phyloP scores from a whole-genome alignment of 2,113 vertebrate species.

The Theropithecus gelada region DNA sequence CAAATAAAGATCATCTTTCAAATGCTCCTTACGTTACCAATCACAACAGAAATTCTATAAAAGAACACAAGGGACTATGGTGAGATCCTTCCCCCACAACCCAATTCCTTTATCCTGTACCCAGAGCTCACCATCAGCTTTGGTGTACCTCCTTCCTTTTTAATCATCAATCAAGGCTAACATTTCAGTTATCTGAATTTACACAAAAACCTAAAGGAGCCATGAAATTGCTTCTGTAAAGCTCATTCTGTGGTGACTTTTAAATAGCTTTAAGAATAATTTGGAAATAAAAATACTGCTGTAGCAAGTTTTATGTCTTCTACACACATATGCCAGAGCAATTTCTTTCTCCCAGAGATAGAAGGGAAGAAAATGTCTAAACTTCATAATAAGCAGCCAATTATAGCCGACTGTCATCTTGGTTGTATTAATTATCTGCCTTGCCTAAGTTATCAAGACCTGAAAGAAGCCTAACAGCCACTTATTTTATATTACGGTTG shows the following conservation, averaged over 20 bases:
- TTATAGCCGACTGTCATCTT: constrained; percentile 54
- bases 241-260: constrained; percentile 65
- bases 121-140: background rate
- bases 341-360: constrained; percentile 51
- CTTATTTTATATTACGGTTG: background rate
- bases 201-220: constrained; percentile 66
- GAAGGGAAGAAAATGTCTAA: constrained; percentile 46
- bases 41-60: constrained; percentile 22
- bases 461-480: constrained; percentile 36
- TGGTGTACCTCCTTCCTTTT: constrained; percentile 10
- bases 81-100: background rate
- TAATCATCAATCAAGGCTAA: constrained; percentile 50
- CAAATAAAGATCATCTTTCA: constrained; percentile 60
- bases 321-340: constrained; percentile 45
- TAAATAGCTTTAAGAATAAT: constrained; percentile 75
- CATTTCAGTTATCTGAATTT: constrained; percentile 69
- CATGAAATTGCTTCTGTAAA: constrained; percentile 73
- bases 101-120: background rate
- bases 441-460: constrained; percentile 21
- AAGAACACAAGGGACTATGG: background rate
- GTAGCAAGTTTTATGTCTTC: constrained; percentile 71
- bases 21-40: constrained; percentile 47
- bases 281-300: constrained; percentile 74
- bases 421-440: constrained; percentile 68
- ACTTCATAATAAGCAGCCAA: constrained; percentile 46